Conservation (phyloP, 1,140 invertebrate genomes). For the Drosophila suzukii region DNA sequence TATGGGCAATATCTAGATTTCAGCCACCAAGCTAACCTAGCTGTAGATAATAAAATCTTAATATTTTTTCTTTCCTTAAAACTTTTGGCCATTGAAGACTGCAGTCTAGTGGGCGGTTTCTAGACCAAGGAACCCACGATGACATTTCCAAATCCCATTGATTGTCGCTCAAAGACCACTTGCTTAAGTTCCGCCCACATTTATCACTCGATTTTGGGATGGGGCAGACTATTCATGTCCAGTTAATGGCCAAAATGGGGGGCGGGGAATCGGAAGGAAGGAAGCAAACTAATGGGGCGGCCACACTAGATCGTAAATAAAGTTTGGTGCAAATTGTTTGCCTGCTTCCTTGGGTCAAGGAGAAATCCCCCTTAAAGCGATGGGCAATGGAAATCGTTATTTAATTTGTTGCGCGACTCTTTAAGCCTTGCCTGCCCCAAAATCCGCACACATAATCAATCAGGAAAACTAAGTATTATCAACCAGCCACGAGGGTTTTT, state of each 20-base stretch:
- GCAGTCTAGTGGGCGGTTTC: conserved; percentile 17
- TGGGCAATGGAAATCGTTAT: conserved; percentile 46
- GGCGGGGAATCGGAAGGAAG: conserved; percentile 12
- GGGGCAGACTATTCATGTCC: conserved; percentile 46
- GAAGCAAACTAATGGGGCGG: conserved; percentile 49
- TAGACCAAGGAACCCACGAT: conserved; percentile 2
- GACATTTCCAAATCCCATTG: conserved; percentile 52
- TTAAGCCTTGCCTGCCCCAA: conserved; percentile 65
- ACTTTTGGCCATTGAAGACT: conserved; percentile 14
- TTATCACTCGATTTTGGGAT: conserved; percentile 35
- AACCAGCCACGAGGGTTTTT: conserved; percentile 35
- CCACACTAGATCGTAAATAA: conserved; percentile 59
- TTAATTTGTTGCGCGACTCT: conserved; percentile 54
- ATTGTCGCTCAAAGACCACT: conserved; percentile 52
- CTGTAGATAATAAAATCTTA: conserved; percentile 48
- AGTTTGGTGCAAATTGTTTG: conserved; percentile 41
- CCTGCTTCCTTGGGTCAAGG: conserved; percentile 5
- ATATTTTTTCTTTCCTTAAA: conserved; percentile 15
- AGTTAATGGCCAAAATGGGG: conserved; percentile 52
- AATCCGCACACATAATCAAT: conserved; percentile 65
- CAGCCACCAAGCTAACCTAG: neutral
- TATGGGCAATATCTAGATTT: neutral
- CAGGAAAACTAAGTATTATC: conserved; percentile 33
- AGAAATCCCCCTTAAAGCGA: conserved; percentile 48
- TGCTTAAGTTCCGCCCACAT: conserved; percentile 37